Base-by-base conservation (phyloP, 2,113 vertebrate species). In the Pelmatolapia mariae region DNA sequence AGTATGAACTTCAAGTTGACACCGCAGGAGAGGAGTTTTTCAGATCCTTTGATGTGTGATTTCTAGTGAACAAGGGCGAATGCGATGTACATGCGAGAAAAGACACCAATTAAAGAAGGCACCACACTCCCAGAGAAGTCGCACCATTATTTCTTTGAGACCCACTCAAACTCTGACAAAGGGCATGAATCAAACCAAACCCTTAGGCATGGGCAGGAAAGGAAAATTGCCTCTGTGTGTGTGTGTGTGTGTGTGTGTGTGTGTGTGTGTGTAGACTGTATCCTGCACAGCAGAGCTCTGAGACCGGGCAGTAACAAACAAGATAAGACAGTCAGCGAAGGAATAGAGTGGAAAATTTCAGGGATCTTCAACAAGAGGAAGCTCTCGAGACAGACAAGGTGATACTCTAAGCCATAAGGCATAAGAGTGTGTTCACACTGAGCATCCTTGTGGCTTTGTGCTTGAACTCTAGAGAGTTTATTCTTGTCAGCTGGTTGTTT, bases 91-190 rank as follows among this genome's bases (percentile, higher is more conserved):
- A 94, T 90, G 93, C 76, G 45, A 93, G 87, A 94, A 94, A 93
- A 95, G 87, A 86, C 87, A 84, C 93, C 94, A 95, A 96, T 95
- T 95, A 95, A 89, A 71, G 87, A 89, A 93, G 88, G 84, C 79
- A 36, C 89, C 87, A 87, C 91, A 91, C 88, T 93, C 84, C 82
- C 86, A 82, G 80, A 63, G 89, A 94, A 92, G 92, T 89, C 92
- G 45, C 86, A 87, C 92, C 80, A 94, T 94, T 95, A 93, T 95
- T 95, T 94, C 86, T 83, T 86, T 90, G 91, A 91, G 87, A 91
- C 92, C 85, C 93, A 91, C 92, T 93, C 91, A 92, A 92, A 94
- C 87, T 94, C 87, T 90, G 94, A 95, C 93, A 95, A 94, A 96
- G 90, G 91, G 86, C 86, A 95, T 93, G 93, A 93, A 94, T 94